phyloP scores from a whole-genome alignment of 64 coral and sea anemone genomes.

The Astreopora myriophthalma region DNA sequence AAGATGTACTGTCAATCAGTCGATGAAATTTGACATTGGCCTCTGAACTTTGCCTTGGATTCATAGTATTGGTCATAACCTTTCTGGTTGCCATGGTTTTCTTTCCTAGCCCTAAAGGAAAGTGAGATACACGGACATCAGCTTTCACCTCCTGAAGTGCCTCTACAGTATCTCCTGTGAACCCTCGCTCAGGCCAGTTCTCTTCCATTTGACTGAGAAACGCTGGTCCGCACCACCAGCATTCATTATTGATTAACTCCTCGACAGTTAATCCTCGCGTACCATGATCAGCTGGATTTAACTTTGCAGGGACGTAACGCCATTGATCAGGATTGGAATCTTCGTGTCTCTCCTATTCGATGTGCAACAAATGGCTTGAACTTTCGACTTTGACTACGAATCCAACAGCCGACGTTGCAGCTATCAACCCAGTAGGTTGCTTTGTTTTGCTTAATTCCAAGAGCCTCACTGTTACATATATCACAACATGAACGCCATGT shows the following conservation, averaged over 20 bases:
- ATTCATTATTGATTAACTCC: not conserved
- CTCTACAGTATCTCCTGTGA: not conserved
- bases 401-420: not conserved
- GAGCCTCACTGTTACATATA: too few species aligned
- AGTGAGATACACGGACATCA: not conserved
- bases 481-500: too few species aligned
- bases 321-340: not conserved
- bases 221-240: not conserved
- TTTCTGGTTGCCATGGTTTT: too few species aligned
- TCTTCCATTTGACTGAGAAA: not conserved
- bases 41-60: too few species aligned
- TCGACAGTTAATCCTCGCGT: too few species aligned
- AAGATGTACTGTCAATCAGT: too few species aligned
- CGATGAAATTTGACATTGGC: too few species aligned
- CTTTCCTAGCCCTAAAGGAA: too few species aligned
- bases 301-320: slow-evolving; percentile 22
- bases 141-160: not conserved
- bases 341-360: not conserved
- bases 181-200: not conserved
- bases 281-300: not conserved
- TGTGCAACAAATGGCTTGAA: not conserved
- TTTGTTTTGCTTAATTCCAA: not conserved
- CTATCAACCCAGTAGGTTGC: slow-evolving; percentile 32
- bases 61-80: too few species aligned
- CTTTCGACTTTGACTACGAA: not conserved